phyloP scores from a whole-genome alignment of 2,797 vertebrate genomes.

The Cetoscarus ocellatus region DNA sequence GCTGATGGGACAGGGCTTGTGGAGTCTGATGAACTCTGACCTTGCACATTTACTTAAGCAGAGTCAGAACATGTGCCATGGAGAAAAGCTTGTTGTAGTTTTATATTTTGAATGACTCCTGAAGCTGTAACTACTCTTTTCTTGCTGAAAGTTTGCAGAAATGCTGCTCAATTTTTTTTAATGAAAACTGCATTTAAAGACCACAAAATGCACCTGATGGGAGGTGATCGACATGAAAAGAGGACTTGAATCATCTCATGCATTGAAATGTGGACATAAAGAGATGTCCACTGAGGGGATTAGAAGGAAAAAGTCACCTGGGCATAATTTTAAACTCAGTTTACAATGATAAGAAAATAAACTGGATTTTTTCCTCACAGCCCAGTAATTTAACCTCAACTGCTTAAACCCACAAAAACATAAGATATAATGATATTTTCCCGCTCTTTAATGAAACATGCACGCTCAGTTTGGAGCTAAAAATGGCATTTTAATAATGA shows the following conservation, averaged over 20 bases:
- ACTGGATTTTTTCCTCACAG: slow-evolving; percentile 1
- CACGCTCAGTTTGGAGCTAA: too few species aligned
- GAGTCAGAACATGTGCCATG: neutral
- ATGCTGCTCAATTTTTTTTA: slow-evolving; percentile 16
- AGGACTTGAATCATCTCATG: slow-evolving; percentile 38
- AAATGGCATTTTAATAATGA: too few species aligned
- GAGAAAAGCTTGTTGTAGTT: slow-evolving; percentile 18
- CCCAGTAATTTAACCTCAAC: neutral
- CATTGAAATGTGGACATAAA: slow-evolving; percentile 37
- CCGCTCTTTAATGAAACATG: too few species aligned
- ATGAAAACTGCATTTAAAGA: slow-evolving; percentile 10
- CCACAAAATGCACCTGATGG: neutral
- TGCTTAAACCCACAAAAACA: neutral
- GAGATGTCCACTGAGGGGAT: slow-evolving; percentile 76
- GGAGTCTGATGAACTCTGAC: slow-evolving; percentile 1
- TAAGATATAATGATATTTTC: too few species aligned
- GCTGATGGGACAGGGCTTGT: neutral
- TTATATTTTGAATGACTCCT: neutral
- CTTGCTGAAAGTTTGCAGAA: slow-evolving; percentile 21
- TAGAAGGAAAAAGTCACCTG: slow-evolving; percentile 20
- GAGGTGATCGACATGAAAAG: neutral
- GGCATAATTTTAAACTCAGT: slow-evolving; percentile 23
- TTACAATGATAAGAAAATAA: slow-evolving; percentile 42
- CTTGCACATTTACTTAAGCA: neutral
- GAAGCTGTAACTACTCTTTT: slow-evolving; percentile 8